Conservation (phyloP, 2,888 invertebrate species). For the Eupsilia transversa region DNA sequence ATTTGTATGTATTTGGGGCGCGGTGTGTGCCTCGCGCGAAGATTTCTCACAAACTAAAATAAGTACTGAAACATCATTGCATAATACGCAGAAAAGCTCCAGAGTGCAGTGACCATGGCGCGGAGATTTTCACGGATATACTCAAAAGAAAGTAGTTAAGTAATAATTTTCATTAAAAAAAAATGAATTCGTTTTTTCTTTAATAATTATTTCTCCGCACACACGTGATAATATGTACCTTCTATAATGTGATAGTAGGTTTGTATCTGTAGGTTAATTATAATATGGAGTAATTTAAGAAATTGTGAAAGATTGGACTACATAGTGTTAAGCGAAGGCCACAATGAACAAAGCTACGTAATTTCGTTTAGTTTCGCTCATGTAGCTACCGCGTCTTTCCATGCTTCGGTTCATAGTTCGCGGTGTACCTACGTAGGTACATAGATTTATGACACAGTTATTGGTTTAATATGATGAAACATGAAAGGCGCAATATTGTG, state of each 20-base stretch:
- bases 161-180: neutral
- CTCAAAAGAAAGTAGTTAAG: neutral
- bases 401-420: too few species aligned
- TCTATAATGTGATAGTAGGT: too few species aligned
- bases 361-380: too few species aligned
- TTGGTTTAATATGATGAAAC: conserved; percentile 4
- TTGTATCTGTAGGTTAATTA: neutral
- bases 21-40: conserved; percentile 77
- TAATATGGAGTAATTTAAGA: neutral
- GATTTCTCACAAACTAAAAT: conserved; percentile 87
- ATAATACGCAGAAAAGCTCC: conserved; percentile 89
- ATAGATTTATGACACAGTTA: neutral
- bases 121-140: conserved; percentile 67
- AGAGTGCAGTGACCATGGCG: conserved; percentile 70
- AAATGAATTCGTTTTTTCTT: neutral
- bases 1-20: conserved; percentile 63
- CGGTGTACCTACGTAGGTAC: neutral
- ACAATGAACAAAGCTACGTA: too few species aligned
- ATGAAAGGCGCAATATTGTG: neutral
- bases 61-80: conserved; percentile 86
- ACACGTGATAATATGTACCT: neutral
- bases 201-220: too few species aligned
- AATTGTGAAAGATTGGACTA: neutral
- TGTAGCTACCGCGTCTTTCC: too few species aligned
- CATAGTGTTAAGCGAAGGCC: too few species aligned